Base-by-base conservation (phyloP, 1,140 invertebrate species). In the Notospermus geniculatus region DNA sequence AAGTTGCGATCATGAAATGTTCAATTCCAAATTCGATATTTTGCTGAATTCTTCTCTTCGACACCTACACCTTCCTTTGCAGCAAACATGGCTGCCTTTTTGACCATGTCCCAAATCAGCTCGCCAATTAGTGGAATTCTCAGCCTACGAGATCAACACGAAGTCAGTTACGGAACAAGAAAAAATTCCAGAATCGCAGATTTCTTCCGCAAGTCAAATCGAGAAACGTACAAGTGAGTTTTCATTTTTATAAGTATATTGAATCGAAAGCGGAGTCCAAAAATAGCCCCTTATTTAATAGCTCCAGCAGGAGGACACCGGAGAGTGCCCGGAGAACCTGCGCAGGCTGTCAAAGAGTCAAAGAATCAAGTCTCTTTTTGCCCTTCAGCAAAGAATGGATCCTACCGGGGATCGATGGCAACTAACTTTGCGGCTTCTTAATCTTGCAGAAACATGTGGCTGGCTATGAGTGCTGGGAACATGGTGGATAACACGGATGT, bases 161-260 rank as follows among this genome's bases (percentile, higher is more conserved):
- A 72, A 56, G 79, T 81, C 23, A 76, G 95, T 80, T 98, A 98
- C 77, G 95, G 96, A 2, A 78, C 7, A 0, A 76, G 77, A 2
- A 63, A 69, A 54, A 69, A 69, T 55, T 78, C 75, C 57, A 74
- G 76, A 9, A 71, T 76, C 32, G 74, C 72, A 71, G 63, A 70
- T 11, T 77, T 79, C 59, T 77, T 80, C 55, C 76, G 79, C 90
- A 93, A 97, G 73, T 96, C 95, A 0, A 95, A 93, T 82, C 95
- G 97, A 62, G 92, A 90, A 22, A 94, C 92, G 39, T 97, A 97
- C 80, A 88, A 94, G 73, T 95, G 94, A 82, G 98, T 98, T 95
- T 98, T 95, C 95, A 82, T 70, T 17, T 71, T 73, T 36, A 79
- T 78, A 74, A 72, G 71, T 0, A 73, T 75, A 62, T 63, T 79